These are phyloP conservation scores for Pseudococcus jackbeardsleyi DNA, from an alignment of 2,888 invertebrate genomes.

Conservation along the genomic window DNA sequence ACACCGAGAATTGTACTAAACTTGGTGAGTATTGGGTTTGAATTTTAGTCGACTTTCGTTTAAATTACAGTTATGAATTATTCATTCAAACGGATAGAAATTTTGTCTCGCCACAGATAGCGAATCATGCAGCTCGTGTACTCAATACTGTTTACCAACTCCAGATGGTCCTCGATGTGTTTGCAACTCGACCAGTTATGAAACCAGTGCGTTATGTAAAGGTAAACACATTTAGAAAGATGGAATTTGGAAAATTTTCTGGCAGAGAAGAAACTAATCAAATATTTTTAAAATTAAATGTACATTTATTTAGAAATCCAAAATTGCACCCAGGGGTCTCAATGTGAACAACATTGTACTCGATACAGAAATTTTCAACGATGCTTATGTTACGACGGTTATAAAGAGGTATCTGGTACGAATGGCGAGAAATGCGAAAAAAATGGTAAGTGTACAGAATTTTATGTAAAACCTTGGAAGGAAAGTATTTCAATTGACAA, in stretches of 20 bases:
- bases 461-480: too few relatives aligned
- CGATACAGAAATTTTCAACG: neutral
- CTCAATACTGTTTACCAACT: neutral
- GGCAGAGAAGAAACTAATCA: too few relatives aligned
- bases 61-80: neutral
- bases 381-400: neutral
- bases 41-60: neutral
- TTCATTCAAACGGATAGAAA: neutral
- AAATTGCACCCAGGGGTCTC: neutral
- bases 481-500: too few relatives aligned
- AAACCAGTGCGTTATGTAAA: neutral
- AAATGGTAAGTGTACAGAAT: neutral
- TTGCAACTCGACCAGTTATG: neutral
- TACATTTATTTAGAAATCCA: neutral
- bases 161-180: neutral
- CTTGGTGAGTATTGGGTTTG: neutral
- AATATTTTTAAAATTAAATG: neutral
- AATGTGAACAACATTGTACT: neutral
- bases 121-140: neutral
- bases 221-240: neutral
- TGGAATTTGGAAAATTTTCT: too few relatives aligned
- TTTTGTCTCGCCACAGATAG: neutral
- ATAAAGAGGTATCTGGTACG: neutral
- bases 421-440: neutral
- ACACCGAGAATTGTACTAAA: neutral